Base-by-base conservation (phyloP, 2,113 vertebrate genomes). In the Siniperca knerii region DNA sequence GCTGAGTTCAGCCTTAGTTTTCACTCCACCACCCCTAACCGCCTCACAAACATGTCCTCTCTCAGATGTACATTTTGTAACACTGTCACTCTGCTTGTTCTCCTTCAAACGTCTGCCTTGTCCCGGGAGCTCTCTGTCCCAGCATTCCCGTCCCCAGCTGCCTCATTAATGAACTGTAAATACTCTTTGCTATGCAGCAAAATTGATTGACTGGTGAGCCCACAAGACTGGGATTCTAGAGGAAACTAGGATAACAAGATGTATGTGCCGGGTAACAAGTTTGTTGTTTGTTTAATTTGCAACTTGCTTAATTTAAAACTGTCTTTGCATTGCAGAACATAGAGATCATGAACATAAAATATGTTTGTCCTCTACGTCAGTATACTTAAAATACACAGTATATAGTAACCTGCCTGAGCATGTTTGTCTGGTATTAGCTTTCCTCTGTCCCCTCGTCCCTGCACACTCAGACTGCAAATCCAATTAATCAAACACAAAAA, bases 81-180 rank as follows among this genome's bases (percentile, higher is more conserved):
- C 21, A 2, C 74, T 77, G 79, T 83, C 84, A 72, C 81, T 89
- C 52, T 1, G 8, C 87, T 84, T 62, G 75, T 83, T 92, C 84
- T 69, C 83, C 82, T 92, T 90, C 85, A 93, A 85, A 88, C 6
- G 82, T 84, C 71, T 75, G 33, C 61, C 70, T 65, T 2, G 68
- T 94, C 93, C 82, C 85, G 13, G 35, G 88, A 90, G 90, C 81
- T 37, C 84, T 60, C 48, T 1, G 48, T 85, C 79, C 83, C 58
- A 11, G 77, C 87, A 68, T 81, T 62, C 78, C 74, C 9, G 61
- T 94, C 92, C 90, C 91, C 64, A 12, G 89, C 85, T 71, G 89
- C 85, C 89, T 92, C 92, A 90, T 92, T 93, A 94, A 92, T 92
- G 90, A 90, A 91, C 84, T 85, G 92, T 94, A 92, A 93, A 93